Base-by-base conservation (phyloP, 2,797 vertebrate species). In the Rhyacichthys aspro region DNA sequence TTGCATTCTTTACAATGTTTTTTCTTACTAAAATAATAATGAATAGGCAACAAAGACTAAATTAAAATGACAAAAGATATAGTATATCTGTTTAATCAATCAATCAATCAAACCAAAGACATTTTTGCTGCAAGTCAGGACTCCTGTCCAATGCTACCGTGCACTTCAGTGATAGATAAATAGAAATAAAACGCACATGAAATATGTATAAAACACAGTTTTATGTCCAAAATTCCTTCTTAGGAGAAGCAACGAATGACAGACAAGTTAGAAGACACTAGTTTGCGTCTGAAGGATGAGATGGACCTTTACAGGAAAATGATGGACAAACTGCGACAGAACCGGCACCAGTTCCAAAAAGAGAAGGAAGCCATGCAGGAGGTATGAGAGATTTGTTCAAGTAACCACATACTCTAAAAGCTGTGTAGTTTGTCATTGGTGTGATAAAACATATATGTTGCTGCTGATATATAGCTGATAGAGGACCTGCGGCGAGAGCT, bases 161-260 rank as follows among this genome's bases (percentile, higher is more conserved):
- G 23, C 23, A 28, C 23, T 6, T 1, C 23, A 28, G 8, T 48
- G 8, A 0, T 48, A 11, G 9, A 17, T 50, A 50, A 4, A 12
- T 32, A 32, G 32, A n/a, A 32, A 46, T 32, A 32, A 38, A 7
- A 23, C 33, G 7, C 18, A 28, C 8, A 37, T 32, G 18, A 16
- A 38, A 54, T 0, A 2, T 36, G 11, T 17, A 23, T 14, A 19
- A n/a, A 11, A 8, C 16, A 52, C 19, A 37, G 8, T 37, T 38
- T 11, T 39, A 53, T 39, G 17, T 14, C 66, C 18, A 53, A 9
- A 55, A 18, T 63, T 11, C 34, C 41, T 67, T 15, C 7, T 61
- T 54, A 99, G 97, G 97, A 98, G 71, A 95, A 94, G 73, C 96
- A 98, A 83, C 92, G 96, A 45, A 96, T 99, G 96, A 96, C 96